Percentiles rank a stretch among this genome's conserved stretches.
These are phyloP conservation scores for Chirona hameri DNA, from an alignment of 2,888 invertebrate species.

Conservation along the genomic window DNA sequence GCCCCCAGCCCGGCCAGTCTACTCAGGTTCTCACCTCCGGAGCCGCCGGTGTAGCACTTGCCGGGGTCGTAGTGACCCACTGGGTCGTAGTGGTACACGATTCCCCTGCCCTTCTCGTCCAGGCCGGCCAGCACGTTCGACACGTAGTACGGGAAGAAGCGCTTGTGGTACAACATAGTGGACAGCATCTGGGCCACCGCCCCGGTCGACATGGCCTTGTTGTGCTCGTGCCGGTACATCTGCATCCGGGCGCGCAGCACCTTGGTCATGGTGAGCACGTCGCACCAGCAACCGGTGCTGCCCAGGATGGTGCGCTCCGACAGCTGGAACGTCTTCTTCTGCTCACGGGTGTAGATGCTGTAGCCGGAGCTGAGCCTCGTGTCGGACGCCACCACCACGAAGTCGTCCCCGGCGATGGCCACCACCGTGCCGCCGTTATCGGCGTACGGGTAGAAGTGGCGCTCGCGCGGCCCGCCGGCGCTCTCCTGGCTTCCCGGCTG, in stretches of 20 bases:
- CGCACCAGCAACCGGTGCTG: slow-evolving; percentile 96
- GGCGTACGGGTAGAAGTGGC: slow-evolving; percentile 64
- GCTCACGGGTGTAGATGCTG: slow-evolving; percentile 81
- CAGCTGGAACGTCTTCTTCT: slow-evolving; percentile 79
- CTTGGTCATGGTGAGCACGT: slow-evolving; percentile 84
- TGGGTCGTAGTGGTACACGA: slow-evolving; percentile 94
- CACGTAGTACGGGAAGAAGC: slow-evolving; percentile 98
- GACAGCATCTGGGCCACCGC: slow-evolving; percentile 95
- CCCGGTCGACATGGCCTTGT: slow-evolving; percentile 84
- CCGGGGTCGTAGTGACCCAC: slow-evolving; percentile 81
- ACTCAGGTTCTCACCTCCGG: not conserved
- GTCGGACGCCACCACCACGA: slow-evolving; percentile 90
- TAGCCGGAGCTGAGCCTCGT: slow-evolving; percentile 88
- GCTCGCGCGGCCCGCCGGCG: slow-evolving; percentile 48
- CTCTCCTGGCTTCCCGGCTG: not conserved
- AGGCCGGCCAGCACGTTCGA: slow-evolving; percentile 86
- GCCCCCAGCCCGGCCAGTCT: too few relatives aligned
- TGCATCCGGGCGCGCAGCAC: slow-evolving; percentile 74
- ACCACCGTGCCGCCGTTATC: slow-evolving; percentile 86
- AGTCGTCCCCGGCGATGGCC: slow-evolving; percentile 94
- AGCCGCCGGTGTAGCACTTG: slow-evolving; percentile 24
- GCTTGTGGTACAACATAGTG: slow-evolving; percentile 89
- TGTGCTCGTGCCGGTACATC: slow-evolving; percentile 93
- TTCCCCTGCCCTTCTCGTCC: slow-evolving; percentile 56
- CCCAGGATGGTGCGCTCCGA: slow-evolving; percentile 83